A percentile compares a stretch with the other conserved stretches of the same genome.
Conservation (phyloP, 2,888 invertebrate genomes). For the Nephrotoma appendiculata region DNA sequence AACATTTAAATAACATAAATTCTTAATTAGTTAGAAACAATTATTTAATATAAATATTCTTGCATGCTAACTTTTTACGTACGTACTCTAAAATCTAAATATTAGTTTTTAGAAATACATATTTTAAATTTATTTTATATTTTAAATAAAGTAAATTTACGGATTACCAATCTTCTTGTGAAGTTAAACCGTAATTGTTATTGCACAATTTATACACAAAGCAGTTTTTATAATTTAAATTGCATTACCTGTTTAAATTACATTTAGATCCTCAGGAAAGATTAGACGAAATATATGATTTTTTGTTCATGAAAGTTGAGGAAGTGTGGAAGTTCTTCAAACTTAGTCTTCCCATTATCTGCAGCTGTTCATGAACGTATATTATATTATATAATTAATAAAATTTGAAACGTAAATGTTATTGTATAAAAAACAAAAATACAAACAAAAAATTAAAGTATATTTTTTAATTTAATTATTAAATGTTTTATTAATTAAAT, state of each 20-base stretch:
- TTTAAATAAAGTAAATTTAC: not conserved
- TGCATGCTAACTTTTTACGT: not conserved
- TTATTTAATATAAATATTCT: not conserved
- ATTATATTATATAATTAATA: not conserved
- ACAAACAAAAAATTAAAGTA: not conserved
- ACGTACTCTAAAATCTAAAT: not conserved
- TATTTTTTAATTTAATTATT: not conserved
- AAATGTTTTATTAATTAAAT: not conserved
- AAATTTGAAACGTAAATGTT: not conserved
- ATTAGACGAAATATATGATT: not conserved
- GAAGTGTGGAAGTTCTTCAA: not conserved
- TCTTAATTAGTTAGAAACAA: not conserved
- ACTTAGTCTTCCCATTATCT: not conserved
- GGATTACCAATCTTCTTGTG: not conserved
- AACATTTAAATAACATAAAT: not conserved
- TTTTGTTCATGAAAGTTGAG: not conserved
- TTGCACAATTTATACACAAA: not conserved
- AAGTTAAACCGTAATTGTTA: not conserved
- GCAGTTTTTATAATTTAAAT: not conserved
- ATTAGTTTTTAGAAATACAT: not conserved
- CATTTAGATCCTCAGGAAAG: not conserved
- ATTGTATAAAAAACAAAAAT: not conserved
- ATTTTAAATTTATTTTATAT: not conserved
- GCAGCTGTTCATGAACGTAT: not conserved
- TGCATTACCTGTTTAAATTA: not conserved